Base-by-base conservation (phyloP, 2,888 invertebrate genomes). In the Myopa tessellatipennis region DNA sequence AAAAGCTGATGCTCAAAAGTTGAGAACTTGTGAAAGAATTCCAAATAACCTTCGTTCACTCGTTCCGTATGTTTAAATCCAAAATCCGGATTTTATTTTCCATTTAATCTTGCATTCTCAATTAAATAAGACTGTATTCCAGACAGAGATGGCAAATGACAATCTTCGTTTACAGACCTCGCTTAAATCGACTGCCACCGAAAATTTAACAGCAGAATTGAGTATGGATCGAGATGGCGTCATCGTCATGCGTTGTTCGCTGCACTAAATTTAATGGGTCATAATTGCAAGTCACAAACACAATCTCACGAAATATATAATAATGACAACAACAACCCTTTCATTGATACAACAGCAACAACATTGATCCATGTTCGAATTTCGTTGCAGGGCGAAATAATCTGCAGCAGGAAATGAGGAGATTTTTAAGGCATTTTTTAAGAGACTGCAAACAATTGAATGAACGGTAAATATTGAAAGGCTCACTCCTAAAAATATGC, bases 381-480 rank as follows among this genome's bases (percentile, higher is more conserved):
- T 73, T 73, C 45, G 45, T 71, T 10, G 34, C 7, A 14, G 14
- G 38, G 12, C 14, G 4, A 67, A 38, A 67, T 67, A 40, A 67
- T 16, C 55, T n/a, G 55, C 55, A 16, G 55, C 55, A n/a, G 55
- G 52, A 16, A 10, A 16, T 40, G 55, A 12, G 52, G 36, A 55
- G 67, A 12, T 55, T 40, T 65, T 61, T 14, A 61, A 18, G 34
- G 65, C 52, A 74, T 67, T 74, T 74, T 63, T 52, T 52, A 50
- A 67, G 52, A 65, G 55, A 65, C 63, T 45, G 65, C 65, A 74
- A 65, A 63, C 65, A 74, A 74, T 74, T 34, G 50, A 38, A 14
- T 70, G 72, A n/a, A 60, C 26, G 52, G 52, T 18, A 65, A 65
- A 74, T 74, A 74, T 74, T 63, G 63, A 26, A 50, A 63, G 63